phyloP scores from a whole-genome alignment of 2,797 vertebrate genomes.

The Molossus alvarezi region DNA sequence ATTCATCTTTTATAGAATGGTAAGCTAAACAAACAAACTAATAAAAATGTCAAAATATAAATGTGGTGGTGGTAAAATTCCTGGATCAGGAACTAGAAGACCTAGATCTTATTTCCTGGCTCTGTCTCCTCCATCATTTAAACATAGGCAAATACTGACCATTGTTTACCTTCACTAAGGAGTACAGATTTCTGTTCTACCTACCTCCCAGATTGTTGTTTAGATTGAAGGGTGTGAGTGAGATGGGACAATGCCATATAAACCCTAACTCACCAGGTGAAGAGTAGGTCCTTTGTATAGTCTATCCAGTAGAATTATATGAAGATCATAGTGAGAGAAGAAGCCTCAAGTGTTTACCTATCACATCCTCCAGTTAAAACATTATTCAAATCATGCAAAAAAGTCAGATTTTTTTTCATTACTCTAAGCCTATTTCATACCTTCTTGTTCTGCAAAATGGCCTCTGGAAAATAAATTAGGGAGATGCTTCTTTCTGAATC shows the following conservation, averaged over 20 bases:
- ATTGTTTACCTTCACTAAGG: neutral
- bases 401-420: neutral
- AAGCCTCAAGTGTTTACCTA: neutral
- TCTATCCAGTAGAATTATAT: neutral
- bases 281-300: neutral
- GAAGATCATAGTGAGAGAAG: neutral
- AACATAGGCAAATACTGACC: neutral
- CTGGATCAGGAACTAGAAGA: neutral
- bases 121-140: neutral
- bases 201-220: neutral
- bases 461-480: neutral
- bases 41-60: neutral
- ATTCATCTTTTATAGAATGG: conserved; percentile 18
- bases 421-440: neutral
- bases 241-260: neutral
- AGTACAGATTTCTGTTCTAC: neutral
- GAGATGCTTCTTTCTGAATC: neutral
- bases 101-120: neutral
- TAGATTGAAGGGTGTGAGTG: neutral
- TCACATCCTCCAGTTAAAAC: neutral
- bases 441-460: conserved; percentile 48
- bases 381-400: conserved; percentile 9
- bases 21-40: conserved; percentile 11
- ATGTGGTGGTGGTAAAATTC: neutral
- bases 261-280: neutral